phyloP scores from a whole-genome alignment of 2,797 vertebrate genomes.

The Podarcis lilfordi region DNA sequence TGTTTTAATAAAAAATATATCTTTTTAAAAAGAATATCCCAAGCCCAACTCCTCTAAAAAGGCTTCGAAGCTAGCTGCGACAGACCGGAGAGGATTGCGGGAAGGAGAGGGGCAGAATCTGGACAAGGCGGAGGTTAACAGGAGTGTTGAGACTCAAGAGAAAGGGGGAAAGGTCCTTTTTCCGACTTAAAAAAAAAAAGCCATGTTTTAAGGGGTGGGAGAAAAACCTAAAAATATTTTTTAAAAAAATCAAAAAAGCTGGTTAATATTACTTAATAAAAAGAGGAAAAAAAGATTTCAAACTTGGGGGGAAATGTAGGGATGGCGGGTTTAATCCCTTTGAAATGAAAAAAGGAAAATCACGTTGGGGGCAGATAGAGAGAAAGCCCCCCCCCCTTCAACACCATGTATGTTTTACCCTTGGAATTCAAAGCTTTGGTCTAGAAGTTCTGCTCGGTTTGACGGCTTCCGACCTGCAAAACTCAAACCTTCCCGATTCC shows the following conservation, averaged over 20 bases:
- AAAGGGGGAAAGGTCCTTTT: background rate
- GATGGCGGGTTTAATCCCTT: background rate
- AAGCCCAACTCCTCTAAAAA: background rate
- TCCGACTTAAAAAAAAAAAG: background rate
- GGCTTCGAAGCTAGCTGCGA: background rate
- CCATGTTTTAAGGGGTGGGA: background rate
- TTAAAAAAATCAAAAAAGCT: background rate
- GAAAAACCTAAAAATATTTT: background rate
- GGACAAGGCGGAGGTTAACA: background rate
- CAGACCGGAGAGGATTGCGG: background rate
- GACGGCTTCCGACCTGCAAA: background rate
- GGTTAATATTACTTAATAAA: conserved; percentile 7
- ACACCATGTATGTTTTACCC: background rate
- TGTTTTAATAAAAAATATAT: conserved; percentile 26
- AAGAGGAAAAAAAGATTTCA: background rate
- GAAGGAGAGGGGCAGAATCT: background rate
- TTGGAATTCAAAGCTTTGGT: conserved; percentile 46
- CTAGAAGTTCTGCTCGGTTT: background rate
- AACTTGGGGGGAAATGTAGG: background rate
- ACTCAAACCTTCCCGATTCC: background rate
- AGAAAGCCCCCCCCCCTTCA: fast-evolving
- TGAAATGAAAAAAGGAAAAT: background rate
- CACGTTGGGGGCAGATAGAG: background rate
- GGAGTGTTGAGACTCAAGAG: no score
- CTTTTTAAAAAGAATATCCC: conserved; percentile 8